Evolutionary conservation across 1,140 invertebrate genomes (phyloP).

Genomic region (Oedothorax gibbosus): DNA sequence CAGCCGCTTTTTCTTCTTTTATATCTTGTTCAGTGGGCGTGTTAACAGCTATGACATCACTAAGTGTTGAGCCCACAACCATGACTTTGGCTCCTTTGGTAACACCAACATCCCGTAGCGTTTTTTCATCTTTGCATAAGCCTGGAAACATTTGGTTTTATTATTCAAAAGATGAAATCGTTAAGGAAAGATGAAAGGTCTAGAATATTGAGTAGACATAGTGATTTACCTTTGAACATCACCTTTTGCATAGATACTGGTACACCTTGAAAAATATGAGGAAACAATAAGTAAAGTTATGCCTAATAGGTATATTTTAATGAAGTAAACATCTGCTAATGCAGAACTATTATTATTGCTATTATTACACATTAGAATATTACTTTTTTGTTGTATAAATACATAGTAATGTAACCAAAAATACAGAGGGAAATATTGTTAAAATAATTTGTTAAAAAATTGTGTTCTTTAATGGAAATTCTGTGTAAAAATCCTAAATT

Average conservation of each 20-base stretch:
- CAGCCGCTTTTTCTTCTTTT: constrained; percentile 60
- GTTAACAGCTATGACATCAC: constrained; percentile 86
- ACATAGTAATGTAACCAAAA: too few relatives aligned
- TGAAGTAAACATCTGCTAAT: too few relatives aligned
- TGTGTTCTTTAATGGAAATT: too few relatives aligned
- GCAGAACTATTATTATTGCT: too few relatives aligned
- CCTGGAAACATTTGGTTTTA: constrained; percentile 69
- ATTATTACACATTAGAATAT: too few relatives aligned
- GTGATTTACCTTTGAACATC: constrained; percentile 79
- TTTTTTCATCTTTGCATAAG: constrained; percentile 86
- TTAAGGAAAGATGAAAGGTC: neutral
- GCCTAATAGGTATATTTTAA: too few relatives aligned
- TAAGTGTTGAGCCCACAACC: constrained; percentile 92
- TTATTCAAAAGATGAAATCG: neutral
- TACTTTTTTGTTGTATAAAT: too few relatives aligned
- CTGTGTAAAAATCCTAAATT: too few relatives aligned
- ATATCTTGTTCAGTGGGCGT: constrained; percentile 69
- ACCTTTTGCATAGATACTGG: constrained; percentile 89
- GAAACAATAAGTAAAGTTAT: too few relatives aligned
- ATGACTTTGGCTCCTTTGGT: constrained; percentile 89
- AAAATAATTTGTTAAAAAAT: too few relatives aligned
- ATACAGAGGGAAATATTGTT: too few relatives aligned
- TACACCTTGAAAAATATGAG: constrained; percentile 72
- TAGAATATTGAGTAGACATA: neutral
- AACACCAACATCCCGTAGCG: constrained; percentile 82